Conservation (phyloP, 2,888 invertebrate species). For the Vanessa cardui region DNA sequence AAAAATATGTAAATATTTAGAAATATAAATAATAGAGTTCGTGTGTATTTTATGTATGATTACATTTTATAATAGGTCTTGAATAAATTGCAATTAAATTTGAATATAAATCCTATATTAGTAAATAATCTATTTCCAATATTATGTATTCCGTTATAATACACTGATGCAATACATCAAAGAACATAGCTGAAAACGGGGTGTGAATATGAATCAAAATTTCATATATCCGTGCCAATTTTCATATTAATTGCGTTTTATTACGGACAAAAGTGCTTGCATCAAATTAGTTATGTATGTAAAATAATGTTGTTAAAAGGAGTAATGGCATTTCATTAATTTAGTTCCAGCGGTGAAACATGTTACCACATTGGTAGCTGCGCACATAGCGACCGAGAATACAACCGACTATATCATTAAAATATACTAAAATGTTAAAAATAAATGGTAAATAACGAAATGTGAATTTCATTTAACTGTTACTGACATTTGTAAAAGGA, state of each 20-base stretch:
- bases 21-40: too few species aligned
- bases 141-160: constrained; percentile 16
- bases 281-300: constrained; percentile 42
- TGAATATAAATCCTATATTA: neutral
- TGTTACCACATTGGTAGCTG: constrained; percentile 42
- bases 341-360: constrained; percentile 43
- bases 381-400: constrained; percentile 30
- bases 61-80: too few species aligned
- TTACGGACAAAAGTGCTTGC: constrained; percentile 45
- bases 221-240: constrained; percentile 53
- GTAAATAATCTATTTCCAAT: neutral
- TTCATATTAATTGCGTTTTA: constrained; percentile 57
- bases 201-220: constrained; percentile 53
- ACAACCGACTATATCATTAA: constrained; percentile 29
- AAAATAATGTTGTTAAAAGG: constrained; percentile 46
- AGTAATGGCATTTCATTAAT: constrained; percentile 45
- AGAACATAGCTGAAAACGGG: constrained; percentile 30
- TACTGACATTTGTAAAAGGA: constrained; percentile 50
- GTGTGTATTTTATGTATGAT: too few species aligned
- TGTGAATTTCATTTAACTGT: constrained; percentile 48
- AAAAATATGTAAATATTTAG: too few species aligned
- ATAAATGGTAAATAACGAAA: constrained; percentile 45
- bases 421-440: constrained; percentile 43
- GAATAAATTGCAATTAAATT: neutral
- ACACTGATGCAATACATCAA: constrained; percentile 14